Percentiles rank a stretch among this genome's conserved stretches.
These are phyloP conservation scores for Pectinophora gossypiella DNA, from an alignment of 1,140 invertebrate species.

Conservation along the genomic window DNA sequence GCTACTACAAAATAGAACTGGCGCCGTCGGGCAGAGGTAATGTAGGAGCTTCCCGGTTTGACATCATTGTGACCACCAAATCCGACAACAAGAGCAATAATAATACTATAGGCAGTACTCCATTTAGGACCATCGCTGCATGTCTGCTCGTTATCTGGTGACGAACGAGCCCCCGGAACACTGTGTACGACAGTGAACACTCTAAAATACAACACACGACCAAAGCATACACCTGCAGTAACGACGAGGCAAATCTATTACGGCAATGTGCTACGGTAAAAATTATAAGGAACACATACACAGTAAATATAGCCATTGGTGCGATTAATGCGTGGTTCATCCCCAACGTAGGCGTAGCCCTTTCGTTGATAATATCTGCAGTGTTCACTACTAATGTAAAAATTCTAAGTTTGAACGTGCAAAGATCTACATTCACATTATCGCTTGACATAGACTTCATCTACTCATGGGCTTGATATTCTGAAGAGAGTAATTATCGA, in stretches of 20 bases:
- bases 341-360: conserved; percentile 31
- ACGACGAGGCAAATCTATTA: conserved; percentile 26
- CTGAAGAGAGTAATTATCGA: too few species aligned
- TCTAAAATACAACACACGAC: conserved; percentile 34
- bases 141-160: conserved; percentile 13
- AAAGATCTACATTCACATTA: too few species aligned
- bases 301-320: conserved; percentile 42
- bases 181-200: conserved; percentile 29
- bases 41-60: conserved; percentile 19
- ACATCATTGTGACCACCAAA: conserved; percentile 34
- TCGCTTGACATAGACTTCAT: too few species aligned
- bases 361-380: conserved; percentile 46
- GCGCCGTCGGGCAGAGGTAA: too few species aligned
- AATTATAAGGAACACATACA: conserved; percentile 37
- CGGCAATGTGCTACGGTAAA: conserved; percentile 29
- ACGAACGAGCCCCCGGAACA: conserved; percentile 32
- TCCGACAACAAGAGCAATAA: conserved; percentile 40
- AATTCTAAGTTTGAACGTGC: conserved; percentile 38
- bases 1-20: too few species aligned
- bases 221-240: conserved; percentile 44
- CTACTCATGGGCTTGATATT: too few species aligned
- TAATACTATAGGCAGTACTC: conserved; percentile 47
- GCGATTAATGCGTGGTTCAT: conserved; percentile 38
- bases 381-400: conserved; percentile 47
- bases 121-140: conserved; percentile 39